Base-by-base conservation (phyloP, 2,797 vertebrate genomes). In the Eptatretus atami region DNA sequence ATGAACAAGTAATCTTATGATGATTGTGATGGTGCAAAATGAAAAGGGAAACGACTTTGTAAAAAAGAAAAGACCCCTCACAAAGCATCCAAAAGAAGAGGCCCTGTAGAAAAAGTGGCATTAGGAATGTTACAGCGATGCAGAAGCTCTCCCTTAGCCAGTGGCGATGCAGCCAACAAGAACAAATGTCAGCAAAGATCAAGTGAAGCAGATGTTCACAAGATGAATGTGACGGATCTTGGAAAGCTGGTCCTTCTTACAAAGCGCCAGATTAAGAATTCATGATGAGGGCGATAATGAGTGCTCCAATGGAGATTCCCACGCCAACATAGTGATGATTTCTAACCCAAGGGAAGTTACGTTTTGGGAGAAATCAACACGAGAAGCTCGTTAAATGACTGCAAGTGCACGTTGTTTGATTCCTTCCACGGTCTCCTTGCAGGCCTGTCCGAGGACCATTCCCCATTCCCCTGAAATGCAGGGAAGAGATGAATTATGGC, bases 81-180 rank as follows among this genome's bases (percentile, higher is more conserved):
- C 77, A 61, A n/a, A 61, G 57, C 57, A 61, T 61, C 57, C 57
- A 61, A 24, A 61, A 61, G 57, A 61, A 61, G 68, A 82, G 71
- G 1, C 82, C 79, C 3, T 76, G 69, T 93, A 94, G 73, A 90
- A 88, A 57, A 87, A 76, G 66, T 93, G 84, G 84, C 63, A 77
- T 76, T 53, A 90, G 88, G 72, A 85, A 94, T 0, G 84, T 80
- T 14, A 77, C 74, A 0, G 80, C 67, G n/a, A 68, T 69, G 54
- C 87, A 95, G 15, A 76, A 66, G 0, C 44, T 67, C 25, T 71
- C 64, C 64, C 3, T 44, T 44, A 3, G 70, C 64, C 15, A 71
- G 68, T 0, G 77, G 67, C 15, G 68, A 68, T 1, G 74, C 72
- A 0, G 73, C 78, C 55, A 86, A 76, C 5, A 93, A 74, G 66